Percentiles rank a stretch among this genome's conserved stretches.
These are phyloP conservation scores for Heteromormyrus szaboi DNA, from an alignment of 2,797 vertebrate genomes.

Conservation along the genomic window DNA sequence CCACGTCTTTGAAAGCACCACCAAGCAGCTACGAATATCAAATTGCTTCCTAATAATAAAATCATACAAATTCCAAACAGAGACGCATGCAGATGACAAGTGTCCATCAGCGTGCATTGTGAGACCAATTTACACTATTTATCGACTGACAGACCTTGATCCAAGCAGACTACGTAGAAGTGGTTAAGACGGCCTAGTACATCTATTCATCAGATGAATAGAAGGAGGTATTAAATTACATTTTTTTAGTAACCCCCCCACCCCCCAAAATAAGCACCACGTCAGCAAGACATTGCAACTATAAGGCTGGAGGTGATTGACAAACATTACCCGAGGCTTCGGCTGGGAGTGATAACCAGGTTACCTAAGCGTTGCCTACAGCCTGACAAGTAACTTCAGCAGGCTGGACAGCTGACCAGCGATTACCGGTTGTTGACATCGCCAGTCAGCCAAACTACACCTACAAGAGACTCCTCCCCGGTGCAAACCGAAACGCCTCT, in stretches of 20 bases:
- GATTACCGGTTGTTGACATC: neutral
- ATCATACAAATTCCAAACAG: neutral
- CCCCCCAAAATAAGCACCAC: neutral
- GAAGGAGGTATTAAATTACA: neutral
- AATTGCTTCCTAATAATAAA: neutral
- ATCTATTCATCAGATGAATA: neutral
- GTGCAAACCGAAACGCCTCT: constrained; percentile 16
- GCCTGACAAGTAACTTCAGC: neutral
- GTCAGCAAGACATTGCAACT: neutral
- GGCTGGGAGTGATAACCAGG: neutral
- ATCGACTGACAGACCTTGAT: neutral
- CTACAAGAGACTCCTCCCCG: constrained; percentile 27
- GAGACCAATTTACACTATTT: neutral
- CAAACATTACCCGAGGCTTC: neutral
- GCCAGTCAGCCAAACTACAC: constrained; percentile 12
- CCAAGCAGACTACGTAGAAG: neutral
- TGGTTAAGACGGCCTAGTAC: neutral
- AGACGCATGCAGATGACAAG: neutral
- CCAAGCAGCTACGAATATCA: neutral
- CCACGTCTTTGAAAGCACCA: neutral
- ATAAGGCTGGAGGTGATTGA: neutral
- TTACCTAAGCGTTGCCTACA: neutral
- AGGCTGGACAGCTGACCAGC: neutral
- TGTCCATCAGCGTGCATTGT: neutral
- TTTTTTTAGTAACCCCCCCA: neutral